Evolutionary conservation across 2,888 invertebrate species (phyloP).

Genomic region (Antheraea assamensis): DNA sequence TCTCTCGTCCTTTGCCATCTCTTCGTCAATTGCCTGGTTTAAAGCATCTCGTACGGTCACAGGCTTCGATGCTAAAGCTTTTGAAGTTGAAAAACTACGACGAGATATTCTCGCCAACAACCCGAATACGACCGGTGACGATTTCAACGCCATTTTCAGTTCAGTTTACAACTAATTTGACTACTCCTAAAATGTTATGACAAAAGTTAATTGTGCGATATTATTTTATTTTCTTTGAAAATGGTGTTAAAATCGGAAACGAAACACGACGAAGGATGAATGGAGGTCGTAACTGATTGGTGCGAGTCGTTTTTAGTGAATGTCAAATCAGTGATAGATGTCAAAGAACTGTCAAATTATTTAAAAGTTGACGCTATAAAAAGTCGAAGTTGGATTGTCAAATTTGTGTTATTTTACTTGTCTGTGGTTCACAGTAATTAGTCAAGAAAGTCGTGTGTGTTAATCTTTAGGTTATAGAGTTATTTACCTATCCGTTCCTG

Average conservation of each 20-base stretch:
- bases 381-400: too few species aligned
- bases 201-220: conserved; percentile 40
- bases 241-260: conserved; percentile 57
- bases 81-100: conserved; percentile 72
- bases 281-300: conserved; percentile 66
- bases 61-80: conserved; percentile 79
- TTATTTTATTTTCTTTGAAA: conserved; percentile 48
- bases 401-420: too few species aligned
- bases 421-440: too few species aligned
- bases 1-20: conserved; percentile 95
- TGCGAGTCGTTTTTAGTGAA: conserved; percentile 33
- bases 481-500: too few species aligned
- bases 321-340: conserved; percentile 23
- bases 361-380: too few species aligned
- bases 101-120: conserved; percentile 58
- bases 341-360: too few species aligned
- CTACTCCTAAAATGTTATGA: conserved; percentile 40
- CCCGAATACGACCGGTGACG: conserved; percentile 66
- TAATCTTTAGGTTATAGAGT: too few species aligned
- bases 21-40: conserved; percentile 98
- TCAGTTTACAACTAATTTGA: conserved; percentile 36
- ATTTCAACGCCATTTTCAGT: conserved; percentile 77
- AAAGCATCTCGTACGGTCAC: conserved; percentile 98
- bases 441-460: too few species aligned
- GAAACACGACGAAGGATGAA: conserved; percentile 69